Percentiles rank a stretch among this genome's conserved stretches.
Conservation (phyloP, 1,140 invertebrate species). For the Saxidomus purpurata region DNA sequence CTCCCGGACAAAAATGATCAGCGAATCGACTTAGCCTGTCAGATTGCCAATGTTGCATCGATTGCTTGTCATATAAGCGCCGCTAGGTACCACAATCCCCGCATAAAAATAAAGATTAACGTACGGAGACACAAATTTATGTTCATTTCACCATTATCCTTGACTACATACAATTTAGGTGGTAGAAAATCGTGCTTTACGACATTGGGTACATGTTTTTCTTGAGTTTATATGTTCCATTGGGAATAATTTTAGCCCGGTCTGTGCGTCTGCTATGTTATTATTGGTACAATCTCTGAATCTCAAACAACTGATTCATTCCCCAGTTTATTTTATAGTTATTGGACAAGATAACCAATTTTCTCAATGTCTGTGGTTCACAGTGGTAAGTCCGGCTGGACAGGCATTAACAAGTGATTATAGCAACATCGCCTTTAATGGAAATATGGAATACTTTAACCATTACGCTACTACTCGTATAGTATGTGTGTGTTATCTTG, state of each 20-base stretch:
- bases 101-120: constrained; percentile 12
- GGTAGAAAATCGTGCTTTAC: not conserved
- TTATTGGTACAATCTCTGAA: not conserved
- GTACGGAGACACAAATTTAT: constrained; percentile 22
- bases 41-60: not conserved
- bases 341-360: not conserved
- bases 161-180: constrained; percentile 8
- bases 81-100: not conserved
- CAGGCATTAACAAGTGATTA: no score
- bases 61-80: constrained; percentile 12
- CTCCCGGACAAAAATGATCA: not conserved
- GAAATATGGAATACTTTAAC: no score
- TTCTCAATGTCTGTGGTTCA: not conserved
- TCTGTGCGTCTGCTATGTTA: not conserved
- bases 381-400: not conserved
- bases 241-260: constrained; percentile 5
- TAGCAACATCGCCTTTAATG: no score
- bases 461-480: no score
- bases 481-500: no score
- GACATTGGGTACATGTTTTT: constrained; percentile 19
- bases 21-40: not conserved
- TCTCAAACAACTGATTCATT: constrained; percentile 17
- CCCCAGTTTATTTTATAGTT: constrained; percentile 14
- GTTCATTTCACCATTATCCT: constrained; percentile 30
- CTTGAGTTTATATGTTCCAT: not conserved